These are phyloP conservation scores for Drosophila asahinai DNA, from an alignment of 1,140 invertebrate genomes.

Conservation along the genomic window DNA sequence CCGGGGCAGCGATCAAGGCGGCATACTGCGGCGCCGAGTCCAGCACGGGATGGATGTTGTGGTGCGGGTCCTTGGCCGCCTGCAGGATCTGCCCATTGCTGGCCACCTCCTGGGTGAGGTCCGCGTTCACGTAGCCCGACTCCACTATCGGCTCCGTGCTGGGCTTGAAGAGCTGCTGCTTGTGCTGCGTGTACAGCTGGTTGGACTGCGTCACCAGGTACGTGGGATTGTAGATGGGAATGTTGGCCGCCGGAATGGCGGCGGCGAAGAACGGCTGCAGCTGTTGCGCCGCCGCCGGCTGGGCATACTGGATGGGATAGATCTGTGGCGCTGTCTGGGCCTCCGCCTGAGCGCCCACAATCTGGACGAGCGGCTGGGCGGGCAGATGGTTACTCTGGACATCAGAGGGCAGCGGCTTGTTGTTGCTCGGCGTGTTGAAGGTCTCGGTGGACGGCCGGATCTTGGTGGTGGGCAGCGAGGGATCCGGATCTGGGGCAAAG, in stretches of 20 bases:
- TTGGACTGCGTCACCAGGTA: constrained; percentile 84
- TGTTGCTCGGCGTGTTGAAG: constrained; percentile 85
- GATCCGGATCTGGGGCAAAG: constrained; percentile 86
- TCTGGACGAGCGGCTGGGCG: constrained; percentile 76
- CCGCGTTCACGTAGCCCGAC: constrained; percentile 73
- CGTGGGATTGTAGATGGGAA: constrained; percentile 84
- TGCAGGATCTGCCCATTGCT: constrained; percentile 83
- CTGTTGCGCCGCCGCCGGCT: constrained; percentile 44
- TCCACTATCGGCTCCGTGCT: constrained; percentile 63
- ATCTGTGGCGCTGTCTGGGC: constrained; percentile 68
- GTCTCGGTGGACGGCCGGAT: constrained; percentile 84
- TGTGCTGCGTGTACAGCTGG: constrained; percentile 78
- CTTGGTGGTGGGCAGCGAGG: constrained; percentile 82
- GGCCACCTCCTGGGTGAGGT: constrained; percentile 81
- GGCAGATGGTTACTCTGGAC: constrained; percentile 76
- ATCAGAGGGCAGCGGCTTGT: constrained; percentile 83
- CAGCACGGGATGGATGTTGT: constrained; percentile 75
- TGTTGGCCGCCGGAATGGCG: constrained; percentile 63
- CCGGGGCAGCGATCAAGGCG: constrained; percentile 74
- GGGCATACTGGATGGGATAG: constrained; percentile 74
- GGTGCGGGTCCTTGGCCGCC: constrained; percentile 79
- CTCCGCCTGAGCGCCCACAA: constrained; percentile 70
- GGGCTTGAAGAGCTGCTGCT: constrained; percentile 82
- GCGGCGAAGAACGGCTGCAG: constrained; percentile 62
- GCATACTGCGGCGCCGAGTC: constrained; percentile 75